phyloP scores from a whole-genome alignment of 2,113 vertebrate genomes.

The Lanius collurio region DNA sequence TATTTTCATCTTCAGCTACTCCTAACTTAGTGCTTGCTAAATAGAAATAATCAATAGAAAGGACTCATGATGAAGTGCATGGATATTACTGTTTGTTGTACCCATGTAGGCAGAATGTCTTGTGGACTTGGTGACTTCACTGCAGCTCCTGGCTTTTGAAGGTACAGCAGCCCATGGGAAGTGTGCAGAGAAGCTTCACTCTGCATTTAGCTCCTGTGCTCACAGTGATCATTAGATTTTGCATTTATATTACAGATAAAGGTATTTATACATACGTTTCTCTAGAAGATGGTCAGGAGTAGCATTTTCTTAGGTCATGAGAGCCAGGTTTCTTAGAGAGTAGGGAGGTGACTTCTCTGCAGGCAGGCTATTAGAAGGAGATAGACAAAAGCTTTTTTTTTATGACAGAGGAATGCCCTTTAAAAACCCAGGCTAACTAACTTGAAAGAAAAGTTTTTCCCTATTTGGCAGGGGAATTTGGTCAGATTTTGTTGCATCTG shows the following conservation, averaged over 20 bases:
- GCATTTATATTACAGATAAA: background rate
- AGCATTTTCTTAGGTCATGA: background rate
- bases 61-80: background rate
- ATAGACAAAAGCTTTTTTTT: background rate
- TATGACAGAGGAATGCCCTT: background rate
- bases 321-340: background rate
- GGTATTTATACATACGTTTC: background rate
- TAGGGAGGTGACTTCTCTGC: background rate
- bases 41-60: background rate
- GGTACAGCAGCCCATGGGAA: background rate
- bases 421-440: background rate
- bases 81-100: background rate
- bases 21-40: background rate
- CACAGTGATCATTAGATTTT: background rate
- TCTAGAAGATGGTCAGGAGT: background rate
- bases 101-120: background rate
- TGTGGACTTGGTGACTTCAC: background rate
- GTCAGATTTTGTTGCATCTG: background rate
- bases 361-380: background rate
- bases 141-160: background rate
- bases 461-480: background rate
- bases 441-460: background rate
- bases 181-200: background rate
- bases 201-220: fast-evolving
- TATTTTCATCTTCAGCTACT: background rate